phyloP scores from a whole-genome alignment of 2,113 vertebrate species.

The Aldabrachelys gigantea region DNA sequence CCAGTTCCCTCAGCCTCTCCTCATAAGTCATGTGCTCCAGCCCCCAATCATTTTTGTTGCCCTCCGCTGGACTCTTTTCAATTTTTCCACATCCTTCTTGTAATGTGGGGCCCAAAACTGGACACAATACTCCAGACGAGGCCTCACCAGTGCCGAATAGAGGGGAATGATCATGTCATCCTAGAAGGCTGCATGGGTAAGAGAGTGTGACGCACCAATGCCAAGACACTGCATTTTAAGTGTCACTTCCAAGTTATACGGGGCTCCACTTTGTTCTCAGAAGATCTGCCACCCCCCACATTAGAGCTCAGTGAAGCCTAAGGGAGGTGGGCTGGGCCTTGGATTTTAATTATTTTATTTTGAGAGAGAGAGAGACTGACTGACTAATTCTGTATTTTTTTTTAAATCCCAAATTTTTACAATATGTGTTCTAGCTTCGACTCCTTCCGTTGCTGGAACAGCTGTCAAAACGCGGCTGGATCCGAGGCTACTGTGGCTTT shows the following conservation, averaged over 20 bases:
- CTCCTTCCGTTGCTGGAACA: slow-evolving; percentile 87
- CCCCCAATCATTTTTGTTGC: too few species aligned
- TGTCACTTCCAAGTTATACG: background rate
- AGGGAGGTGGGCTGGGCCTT: background rate
- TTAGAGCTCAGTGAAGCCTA: background rate
- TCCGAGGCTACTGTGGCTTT: slow-evolving; percentile 78
- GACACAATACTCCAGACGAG: too few species aligned
- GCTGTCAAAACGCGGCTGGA: slow-evolving; percentile 86
- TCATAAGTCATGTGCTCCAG: too few species aligned
- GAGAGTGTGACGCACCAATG: background rate
- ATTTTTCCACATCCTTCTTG: too few species aligned
- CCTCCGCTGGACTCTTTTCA: too few species aligned
- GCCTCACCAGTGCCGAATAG: too few species aligned
- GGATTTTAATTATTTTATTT: background rate
- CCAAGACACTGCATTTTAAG: background rate
- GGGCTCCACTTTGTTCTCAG: background rate
- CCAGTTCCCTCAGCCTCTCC: too few species aligned
- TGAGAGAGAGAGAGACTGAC: background rate
- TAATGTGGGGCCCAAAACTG: too few species aligned
- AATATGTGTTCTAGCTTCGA: slow-evolving; percentile 75
- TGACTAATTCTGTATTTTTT: background rate
- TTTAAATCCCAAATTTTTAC: slow-evolving; percentile 50
- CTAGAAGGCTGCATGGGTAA: background rate
- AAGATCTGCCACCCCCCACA: background rate
- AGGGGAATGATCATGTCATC: background rate